Evolutionary conservation across 1,140 invertebrate species (phyloP).

Genomic region (Achroia grisella): DNA sequence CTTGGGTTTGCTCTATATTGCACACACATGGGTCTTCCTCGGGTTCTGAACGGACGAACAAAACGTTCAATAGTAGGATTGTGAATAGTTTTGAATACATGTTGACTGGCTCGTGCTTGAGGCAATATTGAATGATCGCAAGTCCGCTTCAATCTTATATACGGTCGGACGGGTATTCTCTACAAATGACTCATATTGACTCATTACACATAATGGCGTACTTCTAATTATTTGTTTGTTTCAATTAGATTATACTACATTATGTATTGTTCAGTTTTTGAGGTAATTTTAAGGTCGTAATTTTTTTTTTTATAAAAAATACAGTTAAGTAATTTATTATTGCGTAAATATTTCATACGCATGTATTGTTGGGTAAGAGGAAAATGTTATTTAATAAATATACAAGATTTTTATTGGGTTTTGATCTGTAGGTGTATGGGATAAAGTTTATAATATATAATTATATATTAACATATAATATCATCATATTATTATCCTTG

Average conservation of each 20-base stretch:
- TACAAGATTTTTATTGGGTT: too few relatives aligned
- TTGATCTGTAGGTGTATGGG: too few relatives aligned
- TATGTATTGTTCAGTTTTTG: neutral
- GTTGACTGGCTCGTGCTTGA: neutral
- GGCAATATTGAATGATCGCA: neutral
- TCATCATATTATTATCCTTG: too few relatives aligned
- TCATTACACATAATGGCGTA: too few relatives aligned
- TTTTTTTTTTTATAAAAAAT: neutral
- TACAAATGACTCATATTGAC: neutral
- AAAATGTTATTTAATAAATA: too few relatives aligned
- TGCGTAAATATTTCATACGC: too few relatives aligned
- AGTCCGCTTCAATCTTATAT: neutral
- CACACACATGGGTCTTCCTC: conserved; percentile 22
- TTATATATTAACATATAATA: too few relatives aligned
- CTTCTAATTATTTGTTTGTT: too few relatives aligned
- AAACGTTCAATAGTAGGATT: neutral
- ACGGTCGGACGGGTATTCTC: neutral
- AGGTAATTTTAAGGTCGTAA: neutral
- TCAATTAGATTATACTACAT: neutral
- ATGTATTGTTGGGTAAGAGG: too few relatives aligned
- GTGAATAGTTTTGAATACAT: neutral
- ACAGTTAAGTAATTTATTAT: neutral
- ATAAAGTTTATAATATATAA: too few relatives aligned
- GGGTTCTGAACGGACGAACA: neutral
- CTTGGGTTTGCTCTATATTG: conserved; percentile 3